Conservation (phyloP, 2,888 invertebrate species). For the Amiota mariae region DNA sequence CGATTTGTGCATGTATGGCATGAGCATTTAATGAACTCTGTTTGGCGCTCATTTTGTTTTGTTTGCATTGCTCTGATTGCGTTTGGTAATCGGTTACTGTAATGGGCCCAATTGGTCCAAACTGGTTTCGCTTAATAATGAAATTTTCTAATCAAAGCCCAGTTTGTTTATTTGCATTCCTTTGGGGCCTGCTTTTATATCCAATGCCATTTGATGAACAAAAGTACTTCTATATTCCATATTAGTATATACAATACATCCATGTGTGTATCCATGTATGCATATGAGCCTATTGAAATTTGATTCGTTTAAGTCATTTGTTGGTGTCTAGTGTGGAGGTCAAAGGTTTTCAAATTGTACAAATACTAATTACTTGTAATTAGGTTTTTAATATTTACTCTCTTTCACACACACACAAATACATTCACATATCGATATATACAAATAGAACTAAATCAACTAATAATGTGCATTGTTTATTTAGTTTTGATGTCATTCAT, state of each 20-base stretch:
- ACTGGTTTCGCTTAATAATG: slow-evolving; percentile 57
- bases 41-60: slow-evolving; percentile 17
- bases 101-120: background rate
- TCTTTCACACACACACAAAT: slow-evolving; percentile 22
- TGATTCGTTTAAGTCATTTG: slow-evolving; percentile 1
- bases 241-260: background rate
- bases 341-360: slow-evolving; percentile 63
- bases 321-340: slow-evolving; percentile 45
- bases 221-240: background rate
- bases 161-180: slow-evolving; percentile 59
- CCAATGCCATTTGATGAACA: background rate
- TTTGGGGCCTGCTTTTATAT: slow-evolving; percentile 36
- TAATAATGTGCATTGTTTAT: slow-evolving; percentile 16
- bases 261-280: background rate
- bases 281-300: slow-evolving; percentile 13
- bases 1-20: background rate
- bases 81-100: background rate
- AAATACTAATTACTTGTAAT: slow-evolving; percentile 67
- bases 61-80: slow-evolving; percentile 23
- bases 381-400: slow-evolving; percentile 48
- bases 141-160: slow-evolving; percentile 68
- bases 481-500: background rate
- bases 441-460: background rate
- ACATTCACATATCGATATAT: background rate
- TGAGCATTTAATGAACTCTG: slow-evolving; percentile 28